Percentiles rank a stretch among this genome's conserved stretches.
These are phyloP conservation scores for Anolis apletophallus DNA, from an alignment of 2,797 vertebrate species.

Conservation along the genomic window DNA sequence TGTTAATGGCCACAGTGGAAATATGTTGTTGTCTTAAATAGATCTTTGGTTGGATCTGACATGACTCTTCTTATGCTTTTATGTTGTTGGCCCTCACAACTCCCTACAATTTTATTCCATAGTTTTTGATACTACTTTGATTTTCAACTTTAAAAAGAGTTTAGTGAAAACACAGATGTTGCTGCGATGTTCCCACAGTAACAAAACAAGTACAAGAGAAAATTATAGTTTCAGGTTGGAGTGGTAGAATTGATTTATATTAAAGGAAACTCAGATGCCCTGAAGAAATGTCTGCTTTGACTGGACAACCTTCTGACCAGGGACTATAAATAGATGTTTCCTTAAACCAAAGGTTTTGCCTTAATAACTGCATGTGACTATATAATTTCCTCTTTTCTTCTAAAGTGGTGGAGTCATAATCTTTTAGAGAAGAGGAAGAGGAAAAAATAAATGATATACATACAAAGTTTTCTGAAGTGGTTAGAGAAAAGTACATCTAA, in stretches of 20 bases:
- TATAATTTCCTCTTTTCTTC: slow-evolving; percentile 32
- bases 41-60: not conserved
- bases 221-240: slow-evolving; percentile 52
- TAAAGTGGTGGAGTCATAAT: not conserved
- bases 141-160: slow-evolving; percentile 31
- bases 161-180: slow-evolving; percentile 27
- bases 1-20: not conserved
- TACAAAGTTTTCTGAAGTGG: slow-evolving; percentile 32
- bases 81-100: not conserved
- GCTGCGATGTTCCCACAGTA: slow-evolving; percentile 51
- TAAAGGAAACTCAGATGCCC: slow-evolving; percentile 43
- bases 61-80: not conserved
- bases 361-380: not conserved
- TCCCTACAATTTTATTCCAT: not conserved
- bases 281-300: slow-evolving; percentile 32
- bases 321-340: slow-evolving; percentile 34
- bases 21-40: not conserved
- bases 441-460: not conserved
- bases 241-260: slow-evolving; percentile 23
- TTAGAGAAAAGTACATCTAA: slow-evolving; percentile 42
- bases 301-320: slow-evolving; percentile 6
- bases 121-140: not conserved
- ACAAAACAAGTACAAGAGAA: slow-evolving; percentile 14
- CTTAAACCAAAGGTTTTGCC: not conserved
- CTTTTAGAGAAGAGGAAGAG: not conserved